A percentile compares a stretch with the other conserved stretches of the same genome.
phyloP scores from a whole-genome alignment of 2,888 invertebrate species.

The Gibbula magus region DNA sequence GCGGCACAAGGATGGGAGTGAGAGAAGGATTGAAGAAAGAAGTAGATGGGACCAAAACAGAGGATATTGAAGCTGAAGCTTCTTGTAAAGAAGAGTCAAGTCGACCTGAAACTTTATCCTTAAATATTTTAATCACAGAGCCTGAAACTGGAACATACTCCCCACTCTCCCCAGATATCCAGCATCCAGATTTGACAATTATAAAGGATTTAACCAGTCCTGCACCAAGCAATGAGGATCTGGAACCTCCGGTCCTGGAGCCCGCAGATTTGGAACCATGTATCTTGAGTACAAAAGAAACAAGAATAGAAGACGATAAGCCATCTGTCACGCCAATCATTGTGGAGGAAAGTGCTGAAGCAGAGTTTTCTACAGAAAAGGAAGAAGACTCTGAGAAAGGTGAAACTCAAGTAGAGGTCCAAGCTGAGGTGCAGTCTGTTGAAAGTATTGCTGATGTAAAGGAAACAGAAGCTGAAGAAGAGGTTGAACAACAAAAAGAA shows the following conservation, averaged over 20 bases:
- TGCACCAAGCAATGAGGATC: constrained; percentile 11
- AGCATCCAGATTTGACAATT: background rate
- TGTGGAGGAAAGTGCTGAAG: too few relatives aligned
- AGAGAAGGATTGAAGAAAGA: background rate
- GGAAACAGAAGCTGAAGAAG: too few relatives aligned
- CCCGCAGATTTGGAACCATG: background rate
- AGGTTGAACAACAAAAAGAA: too few relatives aligned
- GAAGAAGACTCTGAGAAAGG: too few relatives aligned
- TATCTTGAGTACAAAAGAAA: too few relatives aligned
- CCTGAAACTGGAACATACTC: background rate
- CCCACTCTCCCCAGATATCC: background rate
- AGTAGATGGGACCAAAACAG: background rate
- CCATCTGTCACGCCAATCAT: too few relatives aligned
- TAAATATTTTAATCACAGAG: background rate
- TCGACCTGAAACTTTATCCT: background rate
- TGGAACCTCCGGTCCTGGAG: constrained; percentile 4
- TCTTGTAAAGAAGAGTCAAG: background rate
- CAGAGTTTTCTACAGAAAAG: too few relatives aligned
- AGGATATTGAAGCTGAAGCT: background rate
- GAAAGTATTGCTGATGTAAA: too few relatives aligned
- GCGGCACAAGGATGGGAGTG: background rate
- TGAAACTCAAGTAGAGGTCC: too few relatives aligned
- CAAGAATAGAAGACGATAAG: too few relatives aligned
- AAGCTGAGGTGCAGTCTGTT: too few relatives aligned
- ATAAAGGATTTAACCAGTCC: background rate